Base-by-base conservation (phyloP, 2,888 invertebrate species). In the Clusia tigrina region DNA sequence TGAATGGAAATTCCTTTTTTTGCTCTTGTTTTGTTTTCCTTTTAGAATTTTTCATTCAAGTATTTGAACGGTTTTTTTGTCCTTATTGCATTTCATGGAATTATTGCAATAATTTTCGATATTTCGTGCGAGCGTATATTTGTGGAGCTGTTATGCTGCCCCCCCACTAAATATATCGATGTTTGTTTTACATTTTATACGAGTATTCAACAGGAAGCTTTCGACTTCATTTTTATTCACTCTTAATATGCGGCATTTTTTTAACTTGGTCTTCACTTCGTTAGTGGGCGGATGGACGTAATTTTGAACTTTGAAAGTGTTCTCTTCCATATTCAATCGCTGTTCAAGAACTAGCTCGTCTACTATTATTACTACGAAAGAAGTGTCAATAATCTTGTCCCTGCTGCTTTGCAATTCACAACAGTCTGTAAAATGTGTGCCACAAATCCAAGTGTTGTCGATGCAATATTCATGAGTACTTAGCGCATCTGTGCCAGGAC, bases 11-110 rank as follows among this genome's bases (percentile, higher is more conserved):
- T 26, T 20, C 18, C 25, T 42, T 57, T 42, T 23, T 42, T 42
- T 17, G 42, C 15, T 32, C 5, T 54, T 54, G 12, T 22, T 54
- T 2, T 1, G 18, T 9, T 55, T 55, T 37, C 37, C 10, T 18
- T n/a, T 18, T 32, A 2, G 42, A 23, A 17, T 38, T 56, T 62
- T 57, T 53, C 23, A 37, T 48, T 24, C 20, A 26, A 54, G 32
- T 23, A 24, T 57, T 12, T 5, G 9, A 37, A 17, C 5, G 23
- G 54, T 54, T 26, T 5, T 25, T 54, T 54, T 54, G 3, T 48
- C 22, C 2, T 22, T 48, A 20, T 48, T 9, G 2, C 9, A 6
- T 48, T 3, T n/a, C 5, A 22, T 15, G 22, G 15, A 48, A 15
- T 48, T 20, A 20, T 48, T 48, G 18, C 48, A 48, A 48, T 48